phyloP scores from a whole-genome alignment of 2,797 vertebrate species.

The Vipera ursinii region DNA sequence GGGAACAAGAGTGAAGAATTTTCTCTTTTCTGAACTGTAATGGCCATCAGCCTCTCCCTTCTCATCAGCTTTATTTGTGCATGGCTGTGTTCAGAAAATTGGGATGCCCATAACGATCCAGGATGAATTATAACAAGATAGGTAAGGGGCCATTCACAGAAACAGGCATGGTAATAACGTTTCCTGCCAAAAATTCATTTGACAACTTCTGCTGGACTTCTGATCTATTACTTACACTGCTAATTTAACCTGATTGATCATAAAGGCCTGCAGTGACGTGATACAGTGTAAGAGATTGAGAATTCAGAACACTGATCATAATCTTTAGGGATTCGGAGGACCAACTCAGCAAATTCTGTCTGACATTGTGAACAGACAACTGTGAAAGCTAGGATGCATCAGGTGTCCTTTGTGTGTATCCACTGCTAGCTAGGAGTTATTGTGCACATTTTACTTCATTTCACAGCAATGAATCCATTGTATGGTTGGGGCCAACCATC shows the following conservation, averaged over 20 bases:
- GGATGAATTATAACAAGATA: not conserved
- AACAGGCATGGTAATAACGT: not conserved
- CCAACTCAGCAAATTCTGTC: slow-evolving; percentile 46
- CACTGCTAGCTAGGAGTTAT: not conserved
- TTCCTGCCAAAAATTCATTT: not conserved
- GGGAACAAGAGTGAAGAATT: not conserved
- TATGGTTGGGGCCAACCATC: not conserved
- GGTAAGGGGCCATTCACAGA: not conserved
- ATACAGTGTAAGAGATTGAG: slow-evolving; percentile 32
- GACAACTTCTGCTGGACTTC: not conserved
- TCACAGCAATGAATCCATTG: not conserved
- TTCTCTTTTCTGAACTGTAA: slow-evolving; percentile 14
- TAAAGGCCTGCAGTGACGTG: not conserved
- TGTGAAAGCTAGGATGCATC: not conserved
- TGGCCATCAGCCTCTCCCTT: not conserved
- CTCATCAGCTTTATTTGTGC: not conserved
- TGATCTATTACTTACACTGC: not conserved
- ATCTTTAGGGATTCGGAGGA: slow-evolving; percentile 45
- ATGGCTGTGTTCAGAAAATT: not conserved
- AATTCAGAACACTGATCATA: slow-evolving; percentile 51
- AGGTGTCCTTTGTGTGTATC: not conserved
- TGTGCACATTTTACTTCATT: not conserved
- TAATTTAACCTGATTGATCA: not conserved
- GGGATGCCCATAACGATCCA: not conserved
- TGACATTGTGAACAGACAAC: slow-evolving; percentile 12